Evolutionary conservation across 2,888 invertebrate species (phyloP), one percentile per base, ranked within the genome.

Genomic region (Eustalomyia histrio): DNA sequence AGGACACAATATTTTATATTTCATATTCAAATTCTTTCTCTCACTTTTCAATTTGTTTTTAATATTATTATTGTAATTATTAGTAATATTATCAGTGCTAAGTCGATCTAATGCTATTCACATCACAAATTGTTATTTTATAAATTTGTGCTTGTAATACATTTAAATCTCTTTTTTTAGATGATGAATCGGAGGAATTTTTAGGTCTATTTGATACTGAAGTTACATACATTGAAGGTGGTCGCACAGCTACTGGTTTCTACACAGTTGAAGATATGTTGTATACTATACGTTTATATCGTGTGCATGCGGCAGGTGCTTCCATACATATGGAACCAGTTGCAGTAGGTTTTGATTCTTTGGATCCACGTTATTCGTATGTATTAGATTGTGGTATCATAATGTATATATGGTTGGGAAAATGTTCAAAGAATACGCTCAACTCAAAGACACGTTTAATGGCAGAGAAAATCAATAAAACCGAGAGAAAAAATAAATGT

Each of bases 391-490:
- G 94, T 35, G 97, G 97, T 1, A 93, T 94, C 52, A 93, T 94
- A 87, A 95, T 99, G 85, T 98, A 94, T 89, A 93, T 99, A 83
- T 99, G 99, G 99, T 93, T 95, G 80, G 91, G 91, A 47, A 87
- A 94, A 84, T 94, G 94, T 87, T 94, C 97, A 0, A 97, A 96
- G 88, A 97, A 97, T 87, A 97, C 97, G 0, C 91, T 97, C 0
- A 96, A 96, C 88, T 97, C 97, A 0, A 97, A 91, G 78, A 87
- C 91, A 0, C 88, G 91, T 0, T 92, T 99, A 14, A 94, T 99
- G 92, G 97, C 99, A 2, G 99, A 99, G 90, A 99, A 99, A 91
- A 97, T 99, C 76, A 99, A 99, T 90, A 99, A 99, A 91, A 97
- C 98, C 88, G 99, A 99, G 90, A 92, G 99, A 18, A 99, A 99